phyloP scores from a whole-genome alignment of 2,113 vertebrate genomes.

The Thunnus thynnus region DNA sequence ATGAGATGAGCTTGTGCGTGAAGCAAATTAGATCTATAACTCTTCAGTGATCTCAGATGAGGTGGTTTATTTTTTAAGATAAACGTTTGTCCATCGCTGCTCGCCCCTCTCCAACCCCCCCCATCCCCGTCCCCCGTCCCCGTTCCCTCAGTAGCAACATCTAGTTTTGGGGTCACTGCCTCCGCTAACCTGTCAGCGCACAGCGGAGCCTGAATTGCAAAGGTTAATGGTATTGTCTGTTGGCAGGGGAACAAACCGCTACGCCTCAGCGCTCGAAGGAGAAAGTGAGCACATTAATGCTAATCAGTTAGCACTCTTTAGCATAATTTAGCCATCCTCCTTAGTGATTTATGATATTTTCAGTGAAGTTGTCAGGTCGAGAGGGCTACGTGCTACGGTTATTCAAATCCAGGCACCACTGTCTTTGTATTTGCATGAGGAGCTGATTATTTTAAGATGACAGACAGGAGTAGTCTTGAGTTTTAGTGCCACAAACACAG shows the following conservation, averaged over 20 bases:
- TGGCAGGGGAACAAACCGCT: conserved; percentile 86
- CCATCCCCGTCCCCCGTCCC: conserved; percentile 84
- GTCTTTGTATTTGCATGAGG: conserved; percentile 39
- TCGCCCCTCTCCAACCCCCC: conserved; percentile 78
- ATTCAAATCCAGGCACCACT: conserved; percentile 69
- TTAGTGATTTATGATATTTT: conserved; percentile 79
- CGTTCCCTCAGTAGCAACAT: conserved; percentile 91
- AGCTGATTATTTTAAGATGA: conserved; percentile 40
- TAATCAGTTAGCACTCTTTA: conserved; percentile 84
- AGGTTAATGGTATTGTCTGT: conserved; percentile 99
- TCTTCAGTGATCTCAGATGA: conserved; percentile 88
- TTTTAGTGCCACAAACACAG: conserved; percentile 7
- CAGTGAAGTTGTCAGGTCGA: conserved; percentile 66
- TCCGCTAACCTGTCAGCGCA: conserved; percentile 89
- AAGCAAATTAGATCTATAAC: conserved; percentile 93
- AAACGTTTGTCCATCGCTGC: conserved; percentile 64
- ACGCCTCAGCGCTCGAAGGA: conserved; percentile 81
- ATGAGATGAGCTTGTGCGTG: conserved; percentile 87
- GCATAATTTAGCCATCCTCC: conserved; percentile 83
- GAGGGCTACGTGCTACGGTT: conserved; percentile 63
- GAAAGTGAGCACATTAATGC: conserved; percentile 84
- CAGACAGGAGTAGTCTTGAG: not conserved
- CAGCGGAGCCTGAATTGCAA: conserved; percentile 93
- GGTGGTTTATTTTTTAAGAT: conserved; percentile 83
- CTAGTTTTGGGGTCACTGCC: conserved; percentile 94